These are phyloP conservation scores for Cheilosia impressa DNA, from an alignment of 2,888 invertebrate genomes.

Conservation along the genomic window DNA sequence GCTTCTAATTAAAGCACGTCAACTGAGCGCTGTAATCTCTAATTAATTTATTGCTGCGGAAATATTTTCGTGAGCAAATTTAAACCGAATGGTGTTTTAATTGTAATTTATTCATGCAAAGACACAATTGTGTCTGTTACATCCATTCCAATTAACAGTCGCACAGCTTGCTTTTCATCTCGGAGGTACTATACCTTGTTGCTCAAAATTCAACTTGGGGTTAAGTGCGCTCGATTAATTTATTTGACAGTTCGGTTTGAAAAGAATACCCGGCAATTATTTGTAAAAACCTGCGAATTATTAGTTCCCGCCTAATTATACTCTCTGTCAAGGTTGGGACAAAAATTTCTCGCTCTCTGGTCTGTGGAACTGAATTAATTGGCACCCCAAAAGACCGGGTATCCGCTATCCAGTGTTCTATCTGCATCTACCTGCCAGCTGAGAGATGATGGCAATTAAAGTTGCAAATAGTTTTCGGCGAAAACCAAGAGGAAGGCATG, in stretches of 20 bases:
- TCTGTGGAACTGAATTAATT: constrained; percentile 55
- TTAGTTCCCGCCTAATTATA: constrained; percentile 56
- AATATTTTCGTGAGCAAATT: constrained; percentile 50
- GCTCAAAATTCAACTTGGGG: constrained; percentile 17
- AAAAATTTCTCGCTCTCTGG: not conserved
- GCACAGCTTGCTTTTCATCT: not conserved
- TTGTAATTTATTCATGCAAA: constrained; percentile 44
- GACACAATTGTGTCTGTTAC: constrained; percentile 8
- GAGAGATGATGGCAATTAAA: constrained; percentile 46
- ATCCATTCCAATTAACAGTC: constrained; percentile 13
- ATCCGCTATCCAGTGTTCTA: not conserved
- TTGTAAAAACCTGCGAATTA: constrained; percentile 41
- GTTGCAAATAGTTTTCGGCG: constrained; percentile 16
- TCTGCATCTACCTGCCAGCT: constrained; percentile 52
- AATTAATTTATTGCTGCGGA: constrained; percentile 66
- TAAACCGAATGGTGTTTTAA: constrained; percentile 58
- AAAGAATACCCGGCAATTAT: constrained; percentile 24
- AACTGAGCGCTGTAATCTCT: constrained; percentile 53
- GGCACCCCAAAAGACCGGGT: constrained; percentile 31
- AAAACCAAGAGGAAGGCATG: not conserved
- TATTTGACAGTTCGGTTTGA: constrained; percentile 34
- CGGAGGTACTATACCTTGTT: not conserved
- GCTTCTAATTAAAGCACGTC: constrained; percentile 59
- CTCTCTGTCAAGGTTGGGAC: constrained; percentile 35
- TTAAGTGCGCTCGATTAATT: constrained; percentile 28